phyloP scores from a whole-genome alignment of 2,113 vertebrate genomes.

The Sinocyclocheilus maitianheensis region DNA sequence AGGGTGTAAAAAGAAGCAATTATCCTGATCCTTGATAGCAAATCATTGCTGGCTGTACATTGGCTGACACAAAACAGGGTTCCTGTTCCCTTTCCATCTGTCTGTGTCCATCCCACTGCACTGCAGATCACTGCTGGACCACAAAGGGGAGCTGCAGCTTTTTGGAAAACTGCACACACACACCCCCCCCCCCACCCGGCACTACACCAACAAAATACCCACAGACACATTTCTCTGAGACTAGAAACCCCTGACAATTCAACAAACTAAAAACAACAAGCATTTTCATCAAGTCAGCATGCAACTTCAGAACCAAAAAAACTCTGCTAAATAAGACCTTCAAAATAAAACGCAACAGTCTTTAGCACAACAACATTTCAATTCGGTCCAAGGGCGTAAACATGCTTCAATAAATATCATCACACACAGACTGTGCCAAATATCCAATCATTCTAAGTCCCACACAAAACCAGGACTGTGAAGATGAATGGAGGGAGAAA shows the following conservation, averaged over 20 bases:
- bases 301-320: background rate
- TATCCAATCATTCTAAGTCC: slow-evolving; percentile 59
- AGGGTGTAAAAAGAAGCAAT: slow-evolving; percentile 44
- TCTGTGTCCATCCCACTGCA: slow-evolving; percentile 59
- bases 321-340: background rate
- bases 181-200: slow-evolving; percentile 27
- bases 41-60: background rate
- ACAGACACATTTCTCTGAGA: no score
- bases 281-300: background rate
- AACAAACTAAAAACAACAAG: background rate
- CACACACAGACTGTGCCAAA: slow-evolving; percentile 63
- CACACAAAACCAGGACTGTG: slow-evolving; percentile 53
- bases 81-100: slow-evolving; percentile 61
- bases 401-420: slow-evolving; percentile 73
- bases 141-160: slow-evolving; percentile 89
- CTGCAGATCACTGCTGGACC: slow-evolving; percentile 75
- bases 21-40: slow-evolving; percentile 6
- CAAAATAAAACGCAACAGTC: background rate
- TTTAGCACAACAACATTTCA: background rate
- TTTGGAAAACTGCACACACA: slow-evolving; percentile 66
- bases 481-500: slow-evolving; percentile 74
- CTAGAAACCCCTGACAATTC: background rate
- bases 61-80: slow-evolving; percentile 11
- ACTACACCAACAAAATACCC: slow-evolving; percentile 11
- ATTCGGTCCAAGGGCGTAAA: slow-evolving; percentile 36